Base-by-base conservation (phyloP, 2,888 invertebrate genomes). In the Caenorhabditis sp. region DNA sequence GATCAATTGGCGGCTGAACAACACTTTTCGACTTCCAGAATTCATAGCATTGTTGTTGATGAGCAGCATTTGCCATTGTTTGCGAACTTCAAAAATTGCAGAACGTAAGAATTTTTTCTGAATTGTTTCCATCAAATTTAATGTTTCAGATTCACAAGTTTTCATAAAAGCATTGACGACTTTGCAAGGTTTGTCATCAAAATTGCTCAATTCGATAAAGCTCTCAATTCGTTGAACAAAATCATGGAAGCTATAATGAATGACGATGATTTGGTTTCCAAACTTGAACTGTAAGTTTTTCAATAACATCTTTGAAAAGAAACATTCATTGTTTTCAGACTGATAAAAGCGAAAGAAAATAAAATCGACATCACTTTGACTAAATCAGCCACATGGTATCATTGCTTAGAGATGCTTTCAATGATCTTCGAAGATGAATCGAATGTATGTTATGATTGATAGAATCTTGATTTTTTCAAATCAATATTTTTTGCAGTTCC, bases 261-360 rank as follows among this genome's bases (percentile, higher is more conserved):
- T n/a, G 19, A n/a, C 8, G 10, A 19, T 10, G 31, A 36, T 10
- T 4, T 58, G 57, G 5, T 26, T 6, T 2, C 57, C 5, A 58
- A 58, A 36, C 27, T 58, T 10, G 57, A 58, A 36, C 26, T 58
- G 57, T 55, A 53, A 21, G 23, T 12, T 23, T 53, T 53, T 53
- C 21, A 21, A 21, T 53, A 53, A 23, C 31, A n/a, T n/a, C n/a
- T n/a, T n/a, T 10, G 31, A 31, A 31, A 31, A 31, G 31, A 10
- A 31, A 31, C 4, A 19, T 6, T 6, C 19, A 21, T 21, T 53
- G 6, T 21, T 53, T 53, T 19, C 23, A 53, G 53, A 23, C 3
- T 58, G n/a, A 4, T n/a, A 36, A 58, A 58, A 36, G 57, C 57
- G 1, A 58, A 31, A 19, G 31, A 36, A 1, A 19, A 14, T 3